Percentiles rank a stretch among this genome's conserved stretches.
Conservation (phyloP, 1,140 invertebrate genomes). For the Rhopalosiphum padi region DNA sequence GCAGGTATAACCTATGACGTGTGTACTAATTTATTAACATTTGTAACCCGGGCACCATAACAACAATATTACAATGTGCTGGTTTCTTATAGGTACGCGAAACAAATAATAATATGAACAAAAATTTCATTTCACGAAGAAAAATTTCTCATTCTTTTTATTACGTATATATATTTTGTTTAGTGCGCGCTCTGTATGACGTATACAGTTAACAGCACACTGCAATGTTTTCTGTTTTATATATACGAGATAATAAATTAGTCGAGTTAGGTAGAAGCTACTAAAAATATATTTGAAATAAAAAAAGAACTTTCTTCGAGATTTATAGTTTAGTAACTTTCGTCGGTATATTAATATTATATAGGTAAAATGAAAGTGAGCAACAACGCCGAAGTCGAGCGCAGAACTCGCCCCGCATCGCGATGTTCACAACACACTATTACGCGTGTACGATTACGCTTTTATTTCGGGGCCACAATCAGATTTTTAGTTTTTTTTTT, state of each 20-base stretch:
- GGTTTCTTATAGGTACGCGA: background rate
- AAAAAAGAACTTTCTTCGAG: background rate
- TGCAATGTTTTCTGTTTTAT: background rate
- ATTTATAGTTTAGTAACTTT: slow-evolving; percentile 6
- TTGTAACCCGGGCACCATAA: background rate
- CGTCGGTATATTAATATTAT: background rate
- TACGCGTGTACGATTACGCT: background rate
- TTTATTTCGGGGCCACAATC: background rate
- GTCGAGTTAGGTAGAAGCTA: background rate
- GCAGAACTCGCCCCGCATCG: background rate
- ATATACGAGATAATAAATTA: slow-evolving; percentile 1
- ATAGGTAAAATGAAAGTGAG: background rate
- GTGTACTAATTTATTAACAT: background rate
- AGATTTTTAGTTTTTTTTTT: background rate
- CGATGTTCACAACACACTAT: too few relatives aligned
- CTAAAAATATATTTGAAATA: background rate
- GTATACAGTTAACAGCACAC: background rate
- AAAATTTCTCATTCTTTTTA: background rate
- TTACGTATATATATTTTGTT: background rate
- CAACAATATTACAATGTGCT: background rate
- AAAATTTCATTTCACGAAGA: background rate
- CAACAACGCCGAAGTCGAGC: background rate
- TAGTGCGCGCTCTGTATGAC: background rate
- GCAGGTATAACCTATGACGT: background rate
- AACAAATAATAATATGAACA: background rate